Evolutionary conservation across 2,797 vertebrate genomes (phyloP).

Genomic region (Smutsia temminckii): DNA sequence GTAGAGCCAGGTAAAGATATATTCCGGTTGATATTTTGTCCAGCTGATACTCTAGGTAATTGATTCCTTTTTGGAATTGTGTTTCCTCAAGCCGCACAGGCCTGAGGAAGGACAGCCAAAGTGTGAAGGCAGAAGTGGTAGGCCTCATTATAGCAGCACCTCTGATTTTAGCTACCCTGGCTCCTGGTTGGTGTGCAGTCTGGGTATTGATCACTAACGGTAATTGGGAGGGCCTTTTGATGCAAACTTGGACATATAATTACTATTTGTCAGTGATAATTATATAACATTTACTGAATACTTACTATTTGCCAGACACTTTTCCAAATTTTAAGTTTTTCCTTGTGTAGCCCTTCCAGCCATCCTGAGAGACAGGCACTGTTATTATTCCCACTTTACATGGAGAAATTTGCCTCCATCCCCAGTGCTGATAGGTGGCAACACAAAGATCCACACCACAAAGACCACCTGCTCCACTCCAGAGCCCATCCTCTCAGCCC

Average conservation of each 20-base stretch:
- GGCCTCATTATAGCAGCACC: background rate
- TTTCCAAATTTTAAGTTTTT: background rate
- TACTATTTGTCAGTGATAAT: background rate
- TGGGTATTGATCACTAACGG: background rate
- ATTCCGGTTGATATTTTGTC: background rate
- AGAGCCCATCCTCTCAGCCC: background rate
- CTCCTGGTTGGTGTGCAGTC: background rate
- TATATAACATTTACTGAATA: background rate
- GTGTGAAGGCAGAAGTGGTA: background rate
- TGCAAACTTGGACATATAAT: background rate
- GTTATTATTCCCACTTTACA: background rate
- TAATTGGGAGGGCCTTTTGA: background rate
- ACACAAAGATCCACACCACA: background rate
- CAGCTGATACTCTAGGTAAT: background rate
- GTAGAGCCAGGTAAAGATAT: conserved; percentile 1
- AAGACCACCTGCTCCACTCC: background rate
- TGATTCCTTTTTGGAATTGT: background rate
- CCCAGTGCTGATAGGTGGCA: background rate
- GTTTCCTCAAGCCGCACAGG: background rate
- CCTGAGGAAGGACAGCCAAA: background rate
- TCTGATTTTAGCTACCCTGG: background rate
- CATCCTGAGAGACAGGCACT: background rate
- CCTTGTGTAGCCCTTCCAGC: background rate
- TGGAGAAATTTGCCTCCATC: background rate
- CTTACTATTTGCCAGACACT: background rate